Percentiles rank a stretch among this genome's conserved stretches.
phyloP scores from a whole-genome alignment of 2,888 invertebrate species.

The Pegoplata infirma region DNA sequence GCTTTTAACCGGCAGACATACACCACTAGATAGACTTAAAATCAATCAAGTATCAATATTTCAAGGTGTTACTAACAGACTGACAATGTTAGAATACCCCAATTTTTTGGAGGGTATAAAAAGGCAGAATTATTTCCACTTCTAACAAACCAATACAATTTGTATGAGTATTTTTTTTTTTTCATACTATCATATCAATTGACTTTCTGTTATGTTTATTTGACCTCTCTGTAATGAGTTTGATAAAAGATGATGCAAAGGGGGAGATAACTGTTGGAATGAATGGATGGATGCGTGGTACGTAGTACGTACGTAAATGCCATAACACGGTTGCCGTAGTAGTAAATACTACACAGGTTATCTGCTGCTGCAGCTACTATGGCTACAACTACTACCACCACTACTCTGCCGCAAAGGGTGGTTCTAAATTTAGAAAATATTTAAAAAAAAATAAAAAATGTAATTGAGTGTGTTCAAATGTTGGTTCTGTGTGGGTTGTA shows the following conservation, averaged over 20 bases:
- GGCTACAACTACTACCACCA: background rate
- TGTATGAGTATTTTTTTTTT: too few relatives aligned
- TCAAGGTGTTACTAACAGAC: too few relatives aligned
- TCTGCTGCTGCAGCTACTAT: background rate
- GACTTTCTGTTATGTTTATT: conserved; percentile 46
- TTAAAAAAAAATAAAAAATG: conserved; percentile 1
- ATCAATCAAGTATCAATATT: too few relatives aligned
- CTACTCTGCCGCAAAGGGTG: too few relatives aligned
- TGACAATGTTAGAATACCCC: too few relatives aligned
- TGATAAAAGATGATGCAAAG: conserved; percentile 1
- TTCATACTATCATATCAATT: conserved; percentile 20
- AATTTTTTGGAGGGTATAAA: too few relatives aligned
- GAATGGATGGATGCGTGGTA: background rate
- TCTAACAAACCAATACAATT: background rate
- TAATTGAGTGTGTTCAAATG: conserved; percentile 20
- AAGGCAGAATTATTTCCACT: too few relatives aligned
- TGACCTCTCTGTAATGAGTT: conserved; percentile 10
- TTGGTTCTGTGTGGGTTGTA: conserved; percentile 36
- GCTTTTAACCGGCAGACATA: too few relatives aligned
- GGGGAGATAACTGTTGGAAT: background rate
- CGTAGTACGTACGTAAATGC: conserved; percentile 18
- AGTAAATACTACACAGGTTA: conserved; percentile 6
- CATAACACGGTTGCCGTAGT: conserved; percentile 5
- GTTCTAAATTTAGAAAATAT: conserved; percentile 55
- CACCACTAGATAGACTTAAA: too few relatives aligned